phyloP scores from a whole-genome alignment of 1,140 invertebrate genomes.

The Brachionus manjavacas region DNA sequence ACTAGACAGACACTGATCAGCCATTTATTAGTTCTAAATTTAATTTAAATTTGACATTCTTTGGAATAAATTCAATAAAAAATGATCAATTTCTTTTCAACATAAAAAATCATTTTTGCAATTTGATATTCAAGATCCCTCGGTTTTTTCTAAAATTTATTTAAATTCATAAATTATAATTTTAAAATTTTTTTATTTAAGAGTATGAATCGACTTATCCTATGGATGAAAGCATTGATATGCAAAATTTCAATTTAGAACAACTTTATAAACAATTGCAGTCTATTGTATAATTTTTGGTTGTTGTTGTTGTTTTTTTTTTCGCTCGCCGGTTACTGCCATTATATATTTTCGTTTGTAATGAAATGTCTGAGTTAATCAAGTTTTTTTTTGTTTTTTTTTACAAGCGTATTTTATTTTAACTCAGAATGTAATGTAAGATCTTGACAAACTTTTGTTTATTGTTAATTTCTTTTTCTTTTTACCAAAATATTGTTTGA shows the following conservation, averaged over 20 bases:
- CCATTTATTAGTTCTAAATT: too few relatives aligned
- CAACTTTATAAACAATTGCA: constrained; percentile 24
- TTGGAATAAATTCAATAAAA: too few relatives aligned
- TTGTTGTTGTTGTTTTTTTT: not conserved
- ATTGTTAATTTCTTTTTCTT: not conserved
- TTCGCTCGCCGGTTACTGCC: not conserved
- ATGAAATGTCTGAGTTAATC: not conserved
- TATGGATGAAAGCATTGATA: not conserved
- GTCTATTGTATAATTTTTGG: not conserved
- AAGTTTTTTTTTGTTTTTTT: not conserved
- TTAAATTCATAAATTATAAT: not conserved
- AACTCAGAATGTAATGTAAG: not conserved
- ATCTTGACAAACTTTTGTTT: not conserved
- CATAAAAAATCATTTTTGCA: too few relatives aligned
- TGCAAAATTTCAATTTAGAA: constrained; percentile 15
- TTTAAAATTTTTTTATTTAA: not conserved
- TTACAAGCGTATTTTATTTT: not conserved
- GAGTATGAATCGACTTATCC: constrained; percentile 23
- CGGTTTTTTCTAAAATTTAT: too few relatives aligned
- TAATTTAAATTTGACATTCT: too few relatives aligned
- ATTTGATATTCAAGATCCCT: too few relatives aligned
- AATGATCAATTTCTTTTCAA: too few relatives aligned
- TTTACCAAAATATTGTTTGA: not conserved
- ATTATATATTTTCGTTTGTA: not conserved
- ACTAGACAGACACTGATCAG: too few relatives aligned